Conservation (phyloP, 2,113 vertebrate species). For the Casuarius casuarius region DNA sequence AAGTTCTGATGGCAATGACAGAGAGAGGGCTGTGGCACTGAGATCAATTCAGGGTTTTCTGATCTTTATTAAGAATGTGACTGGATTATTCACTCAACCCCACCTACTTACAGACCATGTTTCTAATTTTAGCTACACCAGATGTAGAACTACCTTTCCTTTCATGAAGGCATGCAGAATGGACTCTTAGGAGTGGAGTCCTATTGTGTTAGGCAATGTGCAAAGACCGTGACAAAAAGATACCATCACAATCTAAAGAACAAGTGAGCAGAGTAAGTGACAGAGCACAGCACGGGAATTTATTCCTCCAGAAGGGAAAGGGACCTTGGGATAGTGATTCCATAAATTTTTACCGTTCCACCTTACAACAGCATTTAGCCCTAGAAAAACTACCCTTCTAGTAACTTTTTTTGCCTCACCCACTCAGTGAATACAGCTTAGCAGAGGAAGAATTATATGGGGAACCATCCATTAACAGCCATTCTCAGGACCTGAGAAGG, state of each 20-base stretch:
- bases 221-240: neutral
- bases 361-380: neutral
- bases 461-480: neutral
- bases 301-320: neutral
- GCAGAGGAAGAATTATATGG: neutral
- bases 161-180: neutral
- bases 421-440: neutral
- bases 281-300: neutral
- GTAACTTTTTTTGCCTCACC: neutral
- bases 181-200: neutral
- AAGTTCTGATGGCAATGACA: neutral
- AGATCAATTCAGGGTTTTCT: neutral
- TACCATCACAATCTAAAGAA: neutral
- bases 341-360: neutral
- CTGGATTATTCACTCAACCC: neutral
- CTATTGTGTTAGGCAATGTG: neutral
- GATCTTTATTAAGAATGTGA: neutral
- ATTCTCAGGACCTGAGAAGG: neutral
- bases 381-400: neutral
- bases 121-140: neutral
- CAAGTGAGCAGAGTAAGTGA: neutral
- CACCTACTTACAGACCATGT: neutral
- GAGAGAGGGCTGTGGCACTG: neutral
- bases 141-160: neutral
- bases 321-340: fast-evolving